phyloP scores from a whole-genome alignment of 1,140 invertebrate species.

The Procambarus clarkii region DNA sequence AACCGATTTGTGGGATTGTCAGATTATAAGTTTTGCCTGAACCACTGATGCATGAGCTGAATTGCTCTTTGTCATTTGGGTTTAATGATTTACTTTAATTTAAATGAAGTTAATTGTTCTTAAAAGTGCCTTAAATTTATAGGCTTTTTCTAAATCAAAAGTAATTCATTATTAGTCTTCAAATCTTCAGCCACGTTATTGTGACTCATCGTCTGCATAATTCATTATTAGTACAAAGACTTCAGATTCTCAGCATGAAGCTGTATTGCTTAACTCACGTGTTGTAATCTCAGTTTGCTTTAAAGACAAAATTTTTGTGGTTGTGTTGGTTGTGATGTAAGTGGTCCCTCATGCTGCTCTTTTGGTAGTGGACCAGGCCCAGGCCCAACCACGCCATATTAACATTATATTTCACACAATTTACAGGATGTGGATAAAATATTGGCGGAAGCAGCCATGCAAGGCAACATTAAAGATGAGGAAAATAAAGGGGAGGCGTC shows the following conservation, averaged over 20 bases:
- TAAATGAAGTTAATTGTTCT: background rate
- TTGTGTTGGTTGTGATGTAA: slow-evolving; percentile 58
- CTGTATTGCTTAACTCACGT: slow-evolving; percentile 24
- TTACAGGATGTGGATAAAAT: slow-evolving; percentile 75
- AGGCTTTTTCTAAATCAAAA: slow-evolving; percentile 39
- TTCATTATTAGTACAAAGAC: background rate
- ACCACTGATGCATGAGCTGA: slow-evolving; percentile 65
- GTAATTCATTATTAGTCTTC: background rate
- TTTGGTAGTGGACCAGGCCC: slow-evolving; percentile 62
- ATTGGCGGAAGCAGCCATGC: slow-evolving; percentile 73
- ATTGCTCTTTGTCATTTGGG: slow-evolving; percentile 39
- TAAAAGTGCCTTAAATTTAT: slow-evolving; percentile 52
- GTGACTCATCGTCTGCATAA: no score
- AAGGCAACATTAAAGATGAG: slow-evolving; percentile 70
- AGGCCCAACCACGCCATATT: slow-evolving; percentile 60
- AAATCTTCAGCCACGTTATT: no score
- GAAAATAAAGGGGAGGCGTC: slow-evolving; percentile 67
- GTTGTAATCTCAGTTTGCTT: slow-evolving; percentile 23
- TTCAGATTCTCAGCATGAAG: slow-evolving; percentile 16
- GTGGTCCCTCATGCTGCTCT: slow-evolving; percentile 63
- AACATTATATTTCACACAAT: slow-evolving; percentile 74
- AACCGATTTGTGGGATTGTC: slow-evolving; percentile 34
- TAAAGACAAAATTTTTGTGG: slow-evolving; percentile 48
- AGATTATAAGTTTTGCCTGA: slow-evolving; percentile 36
- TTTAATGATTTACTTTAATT: slow-evolving; percentile 1